A percentile compares a stretch with the other conserved stretches of the same genome.
Conservation (phyloP, 1,140 invertebrate species). For the Octopus bimaculoides region DNA sequence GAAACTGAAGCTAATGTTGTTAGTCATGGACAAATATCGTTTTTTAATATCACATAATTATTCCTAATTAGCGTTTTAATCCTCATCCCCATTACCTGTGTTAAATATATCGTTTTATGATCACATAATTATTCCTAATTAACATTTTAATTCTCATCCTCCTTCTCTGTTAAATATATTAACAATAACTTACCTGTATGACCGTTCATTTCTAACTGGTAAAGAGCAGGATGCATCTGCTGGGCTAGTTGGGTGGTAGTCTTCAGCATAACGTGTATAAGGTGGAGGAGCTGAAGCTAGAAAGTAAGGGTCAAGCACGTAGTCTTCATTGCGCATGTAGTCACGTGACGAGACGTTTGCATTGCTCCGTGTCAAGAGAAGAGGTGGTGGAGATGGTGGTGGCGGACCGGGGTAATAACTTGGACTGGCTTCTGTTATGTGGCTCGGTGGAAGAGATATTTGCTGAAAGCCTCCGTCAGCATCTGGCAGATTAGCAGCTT, state of each 20-base stretch:
- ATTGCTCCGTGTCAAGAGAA: background rate
- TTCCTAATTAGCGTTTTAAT: too few species aligned
- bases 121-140: too few species aligned
- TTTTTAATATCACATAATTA: too few species aligned
- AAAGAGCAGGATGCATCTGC: background rate
- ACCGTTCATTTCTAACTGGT: slow-evolving; percentile 10
- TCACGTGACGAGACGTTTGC: background rate
- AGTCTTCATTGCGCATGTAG: background rate
- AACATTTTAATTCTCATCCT: too few species aligned
- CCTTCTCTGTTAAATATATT: too few species aligned
- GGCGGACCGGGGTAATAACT: background rate
- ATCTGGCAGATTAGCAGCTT: background rate
- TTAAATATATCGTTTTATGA: too few species aligned
- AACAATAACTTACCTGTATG: slow-evolving; percentile 19
- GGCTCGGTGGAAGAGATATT: background rate
- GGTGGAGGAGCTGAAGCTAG: background rate
- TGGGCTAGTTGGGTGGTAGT: background rate
- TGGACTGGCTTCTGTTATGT: background rate
- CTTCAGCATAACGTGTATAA: slow-evolving; percentile 8
- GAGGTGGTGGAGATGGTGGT: background rate
- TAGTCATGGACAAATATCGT: too few species aligned
- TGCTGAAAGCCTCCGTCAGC: background rate
- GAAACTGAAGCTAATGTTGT: too few species aligned
- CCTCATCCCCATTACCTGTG: too few species aligned
- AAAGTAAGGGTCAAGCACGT: background rate